These are phyloP conservation scores for Pavo muticus DNA, from an alignment of 2,113 vertebrate species.

Conservation along the genomic window DNA sequence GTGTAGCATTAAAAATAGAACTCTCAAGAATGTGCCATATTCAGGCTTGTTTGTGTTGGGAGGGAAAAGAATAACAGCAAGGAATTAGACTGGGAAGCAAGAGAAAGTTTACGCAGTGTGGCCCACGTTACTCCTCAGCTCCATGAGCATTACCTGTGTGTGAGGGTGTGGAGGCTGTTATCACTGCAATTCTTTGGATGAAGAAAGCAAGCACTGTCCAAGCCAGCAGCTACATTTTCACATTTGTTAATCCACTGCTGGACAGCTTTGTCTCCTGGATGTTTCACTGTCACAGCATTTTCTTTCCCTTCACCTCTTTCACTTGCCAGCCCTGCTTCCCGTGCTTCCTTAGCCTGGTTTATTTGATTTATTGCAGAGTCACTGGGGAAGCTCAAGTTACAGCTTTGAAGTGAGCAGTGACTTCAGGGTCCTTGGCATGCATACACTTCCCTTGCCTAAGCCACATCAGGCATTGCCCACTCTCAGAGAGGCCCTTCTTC, in stretches of 20 bases:
- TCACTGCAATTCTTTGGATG: background rate
- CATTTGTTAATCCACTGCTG: background rate
- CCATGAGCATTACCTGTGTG: background rate
- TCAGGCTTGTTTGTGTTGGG: background rate
- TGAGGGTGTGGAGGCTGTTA: accelerated
- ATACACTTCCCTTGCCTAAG: constrained; percentile 76
- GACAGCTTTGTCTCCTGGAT: background rate
- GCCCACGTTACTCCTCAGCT: background rate
- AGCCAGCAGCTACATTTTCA: background rate
- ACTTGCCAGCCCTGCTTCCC: constrained; percentile 8
- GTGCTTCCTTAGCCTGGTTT: constrained; percentile 72
- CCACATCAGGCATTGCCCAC: constrained; percentile 57
- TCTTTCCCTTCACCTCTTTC: background rate
- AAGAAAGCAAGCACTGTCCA: background rate
- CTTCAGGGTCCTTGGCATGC: constrained; percentile 79
- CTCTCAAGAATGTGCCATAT: background rate
- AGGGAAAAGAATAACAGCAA: background rate
- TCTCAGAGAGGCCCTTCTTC: constrained; percentile 60
- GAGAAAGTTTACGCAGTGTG: background rate
- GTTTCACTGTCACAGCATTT: background rate
- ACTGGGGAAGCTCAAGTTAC: constrained; percentile 81
- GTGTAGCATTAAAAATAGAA: background rate
- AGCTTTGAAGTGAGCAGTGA: constrained; percentile 84
- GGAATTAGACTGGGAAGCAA: background rate
- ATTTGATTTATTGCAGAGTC: constrained; percentile 84